Percentiles rank a stretch among this genome's conserved stretches.
These are phyloP conservation scores for Tympanoctomys barrerae DNA, from an alignment of 2,797 vertebrate species.

Conservation along the genomic window DNA sequence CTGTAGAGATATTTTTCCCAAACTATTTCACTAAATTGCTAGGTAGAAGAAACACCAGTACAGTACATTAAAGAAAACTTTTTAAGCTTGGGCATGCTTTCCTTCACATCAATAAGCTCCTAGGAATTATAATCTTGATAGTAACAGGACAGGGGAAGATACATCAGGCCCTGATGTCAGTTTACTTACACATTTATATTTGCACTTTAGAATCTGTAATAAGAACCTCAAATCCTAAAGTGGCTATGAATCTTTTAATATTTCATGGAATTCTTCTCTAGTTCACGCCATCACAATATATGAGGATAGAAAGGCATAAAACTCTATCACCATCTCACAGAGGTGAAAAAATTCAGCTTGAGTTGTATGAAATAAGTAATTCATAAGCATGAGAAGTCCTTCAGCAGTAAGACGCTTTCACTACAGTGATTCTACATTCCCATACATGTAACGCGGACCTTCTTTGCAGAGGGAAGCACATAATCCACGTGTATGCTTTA, in stretches of 20 bases:
- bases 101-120: constrained; percentile 80
- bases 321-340: constrained; percentile 79
- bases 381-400: constrained; percentile 82
- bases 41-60: constrained; percentile 82
- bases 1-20: constrained; percentile 76
- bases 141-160: constrained; percentile 48
- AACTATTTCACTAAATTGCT: constrained; percentile 86
- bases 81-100: constrained; percentile 71
- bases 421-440: constrained; percentile 76
- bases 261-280: constrained; percentile 74
- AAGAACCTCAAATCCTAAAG: constrained; percentile 58
- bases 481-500: constrained; percentile 49
- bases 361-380: constrained; percentile 78
- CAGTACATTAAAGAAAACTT: constrained; percentile 44
- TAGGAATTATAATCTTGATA: constrained; percentile 69
- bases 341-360: constrained; percentile 74
- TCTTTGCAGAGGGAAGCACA: constrained; percentile 49
- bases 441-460: neutral
- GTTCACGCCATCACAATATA: constrained; percentile 76
- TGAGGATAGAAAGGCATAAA: constrained; percentile 78
- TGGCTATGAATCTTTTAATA: constrained; percentile 55
- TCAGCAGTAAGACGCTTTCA: constrained; percentile 79
- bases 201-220: constrained; percentile 70
- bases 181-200: constrained; percentile 62
- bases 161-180: neutral